Evolutionary conservation across 30 jellyfish, hydroid and myxozoan species (phyloP).

Genomic region (Hydractinia symbiolongicarpus): DNA sequence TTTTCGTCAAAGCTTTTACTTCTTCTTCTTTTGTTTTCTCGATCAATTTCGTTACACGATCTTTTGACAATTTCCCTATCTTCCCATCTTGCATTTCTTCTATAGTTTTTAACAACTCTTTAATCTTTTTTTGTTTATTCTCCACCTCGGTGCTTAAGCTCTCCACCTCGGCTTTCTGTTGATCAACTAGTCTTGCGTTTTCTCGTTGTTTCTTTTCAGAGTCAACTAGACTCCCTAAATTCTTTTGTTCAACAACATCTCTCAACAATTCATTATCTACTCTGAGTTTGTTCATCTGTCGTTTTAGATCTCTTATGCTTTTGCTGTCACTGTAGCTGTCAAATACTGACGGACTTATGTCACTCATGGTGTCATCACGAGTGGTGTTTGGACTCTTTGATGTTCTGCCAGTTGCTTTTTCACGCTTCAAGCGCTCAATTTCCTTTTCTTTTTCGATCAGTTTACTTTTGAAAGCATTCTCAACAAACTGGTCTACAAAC

Average conservation of each 20-base stretch:
- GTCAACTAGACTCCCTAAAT: background rate
- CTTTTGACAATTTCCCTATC: background rate
- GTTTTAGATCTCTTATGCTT: constrained; percentile 45
- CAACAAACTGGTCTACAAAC: constrained; percentile 15
- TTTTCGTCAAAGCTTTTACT: background rate
- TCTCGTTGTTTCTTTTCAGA: background rate
- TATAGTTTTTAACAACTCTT: constrained; percentile 5
- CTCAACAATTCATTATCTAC: constrained; percentile 46
- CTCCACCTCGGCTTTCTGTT: constrained; percentile 20
- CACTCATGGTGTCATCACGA: constrained; percentile 29
- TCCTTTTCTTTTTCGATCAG: constrained; percentile 54
- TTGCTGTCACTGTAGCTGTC: constrained; percentile 26
- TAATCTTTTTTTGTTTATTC: constrained; percentile 22
- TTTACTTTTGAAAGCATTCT: constrained; percentile 36
- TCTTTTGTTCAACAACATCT: constrained; percentile 6
- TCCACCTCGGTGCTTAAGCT: constrained; percentile 7
- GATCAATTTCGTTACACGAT: constrained; percentile 10
- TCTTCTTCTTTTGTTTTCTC: constrained; percentile 17
- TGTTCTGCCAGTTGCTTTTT: background rate
- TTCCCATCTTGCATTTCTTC: constrained; percentile 26
- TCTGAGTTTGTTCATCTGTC: constrained; percentile 35
- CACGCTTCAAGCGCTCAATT: constrained; percentile 43
- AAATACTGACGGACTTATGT: background rate
- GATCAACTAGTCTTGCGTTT: background rate
- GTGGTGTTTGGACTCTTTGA: constrained; percentile 10